phyloP scores from a whole-genome alignment of 2,888 invertebrate genomes.

The Luperina testacea region DNA sequence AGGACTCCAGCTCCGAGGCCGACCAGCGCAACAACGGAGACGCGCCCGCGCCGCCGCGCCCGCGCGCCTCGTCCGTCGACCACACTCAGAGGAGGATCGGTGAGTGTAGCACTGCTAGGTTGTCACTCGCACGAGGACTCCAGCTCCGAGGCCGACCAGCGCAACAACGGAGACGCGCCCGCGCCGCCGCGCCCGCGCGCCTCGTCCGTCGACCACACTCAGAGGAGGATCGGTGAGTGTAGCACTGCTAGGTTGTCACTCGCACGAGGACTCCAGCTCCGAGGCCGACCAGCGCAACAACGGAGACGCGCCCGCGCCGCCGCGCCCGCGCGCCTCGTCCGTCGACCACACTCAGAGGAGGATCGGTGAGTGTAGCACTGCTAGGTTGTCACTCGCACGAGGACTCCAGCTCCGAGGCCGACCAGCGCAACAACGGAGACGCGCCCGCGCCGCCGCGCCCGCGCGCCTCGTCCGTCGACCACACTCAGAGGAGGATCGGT shows the following conservation, averaged over 20 bases:
- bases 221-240: constrained; percentile 79
- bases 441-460: constrained; percentile 90
- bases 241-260: neutral
- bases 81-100: constrained; percentile 87
- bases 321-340: constrained; percentile 92
- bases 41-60: constrained; percentile 90
- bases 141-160: constrained; percentile 92
- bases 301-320: constrained; percentile 83
- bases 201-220: constrained; percentile 91
- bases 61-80: constrained; percentile 92
- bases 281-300: constrained; percentile 88
- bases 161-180: constrained; percentile 75
- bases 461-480: constrained; percentile 92
- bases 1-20: constrained; percentile 95
- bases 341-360: constrained; percentile 90
- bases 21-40: constrained; percentile 78
- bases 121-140: constrained; percentile 92
- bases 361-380: constrained; percentile 74
- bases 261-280: constrained; percentile 95
- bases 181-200: constrained; percentile 91
- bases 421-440: constrained; percentile 74
- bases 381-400: constrained; percentile 87
- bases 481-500: constrained; percentile 86
- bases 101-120: constrained; percentile 62
- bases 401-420: constrained; percentile 94